A percentile compares a stretch with the other conserved stretches of the same genome.
phyloP scores from a whole-genome alignment of 2,113 vertebrate species.

The Aythya baeri region DNA sequence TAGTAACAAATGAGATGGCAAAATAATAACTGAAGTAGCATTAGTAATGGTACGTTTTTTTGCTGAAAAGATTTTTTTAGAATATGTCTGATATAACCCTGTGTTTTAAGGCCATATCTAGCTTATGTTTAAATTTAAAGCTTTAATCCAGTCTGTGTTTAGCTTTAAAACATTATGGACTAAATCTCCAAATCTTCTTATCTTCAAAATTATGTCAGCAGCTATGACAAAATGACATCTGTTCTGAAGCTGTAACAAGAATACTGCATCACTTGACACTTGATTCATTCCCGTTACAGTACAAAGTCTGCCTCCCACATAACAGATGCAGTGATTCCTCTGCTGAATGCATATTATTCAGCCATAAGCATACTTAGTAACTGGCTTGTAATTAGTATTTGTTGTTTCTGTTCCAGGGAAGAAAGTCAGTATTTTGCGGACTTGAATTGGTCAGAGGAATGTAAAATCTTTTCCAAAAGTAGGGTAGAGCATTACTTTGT shows the following conservation, averaged over 20 bases:
- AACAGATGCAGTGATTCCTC: not conserved
- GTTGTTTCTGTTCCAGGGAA: not conserved
- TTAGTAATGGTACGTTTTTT: not conserved
- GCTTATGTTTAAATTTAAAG: conserved; percentile 57
- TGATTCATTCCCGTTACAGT: fast-evolving
- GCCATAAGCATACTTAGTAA: not conserved
- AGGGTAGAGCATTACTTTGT: not conserved
- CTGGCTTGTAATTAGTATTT: not conserved
- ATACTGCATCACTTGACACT: not conserved
- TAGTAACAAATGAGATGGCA: not conserved
- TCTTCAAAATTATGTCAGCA: conserved; percentile 58
- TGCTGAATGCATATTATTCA: not conserved
- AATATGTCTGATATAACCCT: not conserved
- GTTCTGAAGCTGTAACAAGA: conserved; percentile 2
- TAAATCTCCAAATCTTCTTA: conserved; percentile 68
- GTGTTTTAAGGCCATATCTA: not conserved
- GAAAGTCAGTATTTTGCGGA: not conserved
- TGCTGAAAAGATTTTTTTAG: not conserved
- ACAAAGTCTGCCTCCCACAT: not conserved
- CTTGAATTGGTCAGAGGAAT: not conserved
- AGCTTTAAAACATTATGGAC: conserved; percentile 34
- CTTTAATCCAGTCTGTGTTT: conserved; percentile 54
- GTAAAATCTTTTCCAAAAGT: not conserved
- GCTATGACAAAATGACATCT: conserved; percentile 63
- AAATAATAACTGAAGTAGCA: conserved; percentile 2